These are phyloP conservation scores for Pseudoips prasinana DNA, from an alignment of 2,888 invertebrate species.

Conservation along the genomic window DNA sequence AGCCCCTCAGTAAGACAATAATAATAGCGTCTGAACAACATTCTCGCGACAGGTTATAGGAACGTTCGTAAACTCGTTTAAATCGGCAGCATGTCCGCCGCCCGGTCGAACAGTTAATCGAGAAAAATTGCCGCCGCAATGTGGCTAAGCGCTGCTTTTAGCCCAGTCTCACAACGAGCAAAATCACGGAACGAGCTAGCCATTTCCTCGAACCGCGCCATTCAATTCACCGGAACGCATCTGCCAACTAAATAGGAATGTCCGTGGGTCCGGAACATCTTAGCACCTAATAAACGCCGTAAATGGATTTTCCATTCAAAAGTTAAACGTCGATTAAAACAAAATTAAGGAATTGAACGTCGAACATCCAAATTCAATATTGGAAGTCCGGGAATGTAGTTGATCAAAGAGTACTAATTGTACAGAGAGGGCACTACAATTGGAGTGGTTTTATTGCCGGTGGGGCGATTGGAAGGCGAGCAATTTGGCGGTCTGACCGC, in stretches of 20 bases:
- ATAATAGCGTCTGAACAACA: constrained; percentile 28
- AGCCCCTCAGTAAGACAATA: no score
- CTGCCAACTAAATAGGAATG: constrained; percentile 55
- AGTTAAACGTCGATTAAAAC: constrained; percentile 27
- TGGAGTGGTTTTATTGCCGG: constrained; percentile 63
- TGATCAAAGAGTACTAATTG: constrained; percentile 65
- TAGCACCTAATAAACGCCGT: constrained; percentile 36
- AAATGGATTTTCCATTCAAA: constrained; percentile 27
- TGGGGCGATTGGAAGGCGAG: constrained; percentile 56
- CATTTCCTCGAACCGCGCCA: constrained; percentile 55
- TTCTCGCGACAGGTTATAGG: constrained; percentile 35
- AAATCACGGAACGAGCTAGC: constrained; percentile 64
- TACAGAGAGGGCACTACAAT: constrained; percentile 56
- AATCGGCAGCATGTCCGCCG: constrained; percentile 38
- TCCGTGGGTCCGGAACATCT: constrained; percentile 20
- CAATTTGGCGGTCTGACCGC: constrained; percentile 76
- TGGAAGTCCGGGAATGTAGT: constrained; percentile 36
- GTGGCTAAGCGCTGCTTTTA: constrained; percentile 60
- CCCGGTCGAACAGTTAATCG: constrained; percentile 46
- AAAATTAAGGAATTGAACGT: constrained; percentile 28
- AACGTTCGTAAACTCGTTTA: constrained; percentile 51
- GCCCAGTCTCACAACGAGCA: constrained; percentile 56
- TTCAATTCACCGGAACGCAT: constrained; percentile 62
- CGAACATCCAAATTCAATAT: constrained; percentile 32
- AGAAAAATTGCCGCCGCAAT: constrained; percentile 59